Base-by-base conservation (phyloP, 2,888 invertebrate species). In the Meliscaeva auricollis region DNA sequence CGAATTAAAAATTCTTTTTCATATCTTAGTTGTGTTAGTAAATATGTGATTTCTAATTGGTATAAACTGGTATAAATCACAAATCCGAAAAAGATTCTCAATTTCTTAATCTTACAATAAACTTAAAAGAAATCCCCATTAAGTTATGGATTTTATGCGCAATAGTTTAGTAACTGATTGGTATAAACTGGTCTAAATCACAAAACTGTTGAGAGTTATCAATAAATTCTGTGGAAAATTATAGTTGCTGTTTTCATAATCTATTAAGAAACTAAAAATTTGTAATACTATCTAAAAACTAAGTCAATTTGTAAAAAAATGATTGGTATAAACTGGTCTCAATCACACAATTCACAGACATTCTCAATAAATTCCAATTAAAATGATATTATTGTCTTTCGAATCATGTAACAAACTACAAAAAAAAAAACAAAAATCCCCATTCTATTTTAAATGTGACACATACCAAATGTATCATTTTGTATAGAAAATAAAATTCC, bases 321-420 rank as follows among this genome's bases (percentile, higher is more conserved):
- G 3, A 46, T 46, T 46, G 46, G 46, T 46, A 46, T 46, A 46
- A 46, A 46, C 46, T 52, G 30, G 30, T 52, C 30, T 52, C 26
- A 30, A 15, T 26, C 8, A 13, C 9, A 11, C 22, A 50, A 26
- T 22, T n/a, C 0, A 1, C 35, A 8, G 6, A 6, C 9, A 35
- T 8, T 9, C 7, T 35, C 1, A 8, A 35, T 6, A 35, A 35
- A 1, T 32, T 32, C 9, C 35, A 35, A 5, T 22, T 6, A 13
- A n/a, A 52, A 11, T 26, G 7, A 52, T 52, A 1, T n/a, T 6
- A 6, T 52, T 52, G 2, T n/a, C 22, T 50, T 7, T 22, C 11
- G 6, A 50, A 50, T 13, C 6, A 26, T 22, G 7, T 22, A 7
- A 52, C 22, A 1, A 6, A 52, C 9, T n/a, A 7, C 6, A 17